Conservation (phyloP, 2,888 invertebrate species). For the Proisotoma minuta region DNA sequence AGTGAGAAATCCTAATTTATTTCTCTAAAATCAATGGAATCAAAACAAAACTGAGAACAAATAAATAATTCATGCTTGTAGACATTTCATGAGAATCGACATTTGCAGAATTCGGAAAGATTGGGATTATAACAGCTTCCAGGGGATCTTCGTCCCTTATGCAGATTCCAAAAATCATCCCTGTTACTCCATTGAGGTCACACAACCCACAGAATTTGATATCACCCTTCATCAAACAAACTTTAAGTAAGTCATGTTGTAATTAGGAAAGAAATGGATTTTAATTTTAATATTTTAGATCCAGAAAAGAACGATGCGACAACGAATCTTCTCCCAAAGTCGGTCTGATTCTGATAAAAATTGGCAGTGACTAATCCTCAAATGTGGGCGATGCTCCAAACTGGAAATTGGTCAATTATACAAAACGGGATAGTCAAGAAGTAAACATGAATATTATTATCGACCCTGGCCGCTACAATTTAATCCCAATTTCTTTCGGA, state of each 20-base stretch:
- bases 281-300: too few species aligned
- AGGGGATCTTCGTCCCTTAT: constrained; percentile 22
- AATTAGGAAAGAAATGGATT: background rate
- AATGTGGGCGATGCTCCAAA: background rate
- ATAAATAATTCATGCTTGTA: constrained; percentile 50
- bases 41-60: background rate
- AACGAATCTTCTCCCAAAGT: too few species aligned
- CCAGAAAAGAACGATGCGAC: too few species aligned
- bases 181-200: constrained; percentile 20
- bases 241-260: constrained; percentile 3
- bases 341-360: too few species aligned
- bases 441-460: constrained; percentile 19
- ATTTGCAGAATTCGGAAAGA: constrained; percentile 73
- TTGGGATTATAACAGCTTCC: constrained; percentile 14
- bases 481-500: constrained; percentile 27
- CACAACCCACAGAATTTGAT: constrained; percentile 15
- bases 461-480: constrained; percentile 14
- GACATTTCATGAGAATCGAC: constrained; percentile 93
- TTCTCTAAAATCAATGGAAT: background rate
- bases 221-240: constrained; percentile 24
- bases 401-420: constrained; percentile 7
- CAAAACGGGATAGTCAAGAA: constrained; percentile 15
- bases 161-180: constrained; percentile 22
- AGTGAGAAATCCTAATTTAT: constrained; percentile 54
- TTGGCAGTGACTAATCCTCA: too few species aligned